Evolutionary conservation across 2,797 vertebrate genomes (phyloP), one percentile per base, ranked within the genome.

Genomic region (Platalea minor): DNA sequence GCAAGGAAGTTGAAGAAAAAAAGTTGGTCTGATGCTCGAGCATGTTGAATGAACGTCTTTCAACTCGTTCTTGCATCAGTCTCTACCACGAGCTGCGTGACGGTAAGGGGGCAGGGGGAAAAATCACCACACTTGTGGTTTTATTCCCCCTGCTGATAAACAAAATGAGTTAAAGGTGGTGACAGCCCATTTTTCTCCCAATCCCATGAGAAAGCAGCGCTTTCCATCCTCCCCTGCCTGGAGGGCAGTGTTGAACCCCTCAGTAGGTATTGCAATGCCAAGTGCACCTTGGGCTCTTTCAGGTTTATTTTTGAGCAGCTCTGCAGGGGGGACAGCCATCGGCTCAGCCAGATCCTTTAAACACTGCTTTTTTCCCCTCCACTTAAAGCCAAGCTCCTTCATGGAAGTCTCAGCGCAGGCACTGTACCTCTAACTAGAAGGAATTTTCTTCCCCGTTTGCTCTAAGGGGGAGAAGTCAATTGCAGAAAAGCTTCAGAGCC

Each of bases 31-130:
- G 33, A 17, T 2, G 35, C 81, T 24, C 3, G 11, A 17, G 50
- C 0, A 20, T 1, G 9, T 13, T 16, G 39, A 54, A 37, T 4
- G 3, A 33, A 39, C 3, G 2, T 6, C 8, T 19, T 65, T 33
- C 61, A 24, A 24, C 26, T 12, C 39, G 11, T 45, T 7, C 31
- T 48, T 1, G 2, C 33, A 1, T 12, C 33, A 6, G 72, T 10
- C 48, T 51, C 37, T 9, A 10, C 21, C 61, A 5, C 2, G 2
- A 64, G 31, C 39, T 9, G 8, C 2, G 19, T 12, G 48, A 56
- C 2, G 37, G 29, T 14, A 41, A 14, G 41, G n/a, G 7, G 16
- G 3, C 2, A 11, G 17, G 25, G 6, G 9, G 2, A 41, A 41
- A 41, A 43, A 45, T 6, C 51, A 28, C 43, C 9, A 19, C 20